Percentiles rank a stretch among this genome's conserved stretches.
Evolutionary conservation across 2,888 invertebrate genomes (phyloP).

Genomic region (Leptinotarsa peninsularis): DNA sequence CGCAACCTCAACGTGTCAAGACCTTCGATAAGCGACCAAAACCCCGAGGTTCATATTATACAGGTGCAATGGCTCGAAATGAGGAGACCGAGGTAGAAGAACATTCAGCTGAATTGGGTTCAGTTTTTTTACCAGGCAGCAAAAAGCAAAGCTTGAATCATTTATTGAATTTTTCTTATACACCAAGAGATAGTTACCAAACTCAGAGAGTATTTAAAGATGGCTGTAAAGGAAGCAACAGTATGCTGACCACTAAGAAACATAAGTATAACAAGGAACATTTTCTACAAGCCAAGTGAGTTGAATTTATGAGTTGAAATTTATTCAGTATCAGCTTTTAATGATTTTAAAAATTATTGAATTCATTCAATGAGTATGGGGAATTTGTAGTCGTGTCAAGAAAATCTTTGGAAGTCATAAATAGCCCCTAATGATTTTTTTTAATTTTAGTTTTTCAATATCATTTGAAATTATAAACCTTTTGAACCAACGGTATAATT

Average conservation of each 20-base stretch:
- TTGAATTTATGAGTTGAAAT: slow-evolving; percentile 33
- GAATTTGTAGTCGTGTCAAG: too few species aligned
- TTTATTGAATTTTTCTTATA: slow-evolving; percentile 91
- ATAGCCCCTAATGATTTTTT: too few species aligned
- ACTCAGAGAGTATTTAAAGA: slow-evolving; percentile 44
- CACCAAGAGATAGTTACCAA: slow-evolving; percentile 58
- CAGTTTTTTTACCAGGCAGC: slow-evolving; percentile 84
- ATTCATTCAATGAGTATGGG: too few species aligned
- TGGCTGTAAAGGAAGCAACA: slow-evolving; percentile 57
- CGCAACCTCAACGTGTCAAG: slow-evolving; percentile 75
- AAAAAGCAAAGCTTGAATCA: slow-evolving; percentile 94
- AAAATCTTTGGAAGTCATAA: too few species aligned
- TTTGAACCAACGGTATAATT: too few species aligned
- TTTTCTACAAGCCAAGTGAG: slow-evolving; percentile 93
- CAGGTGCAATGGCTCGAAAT: slow-evolving; percentile 72
- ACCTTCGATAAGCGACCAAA: slow-evolving; percentile 79
- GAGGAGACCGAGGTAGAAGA: slow-evolving; percentile 75
- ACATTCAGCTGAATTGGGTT: slow-evolving; percentile 81
- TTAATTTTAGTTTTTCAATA: too few species aligned
- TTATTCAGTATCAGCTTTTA: too few species aligned
- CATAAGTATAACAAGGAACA: slow-evolving; percentile 93
- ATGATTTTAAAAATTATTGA: too few species aligned
- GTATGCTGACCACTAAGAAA: slow-evolving; percentile 68
- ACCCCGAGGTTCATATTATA: slow-evolving; percentile 73
- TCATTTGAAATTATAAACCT: too few species aligned